A percentile compares a stretch with the other conserved stretches of the same genome.
phyloP scores from a whole-genome alignment of 2,797 vertebrate genomes.

The Myripristis jacobus region DNA sequence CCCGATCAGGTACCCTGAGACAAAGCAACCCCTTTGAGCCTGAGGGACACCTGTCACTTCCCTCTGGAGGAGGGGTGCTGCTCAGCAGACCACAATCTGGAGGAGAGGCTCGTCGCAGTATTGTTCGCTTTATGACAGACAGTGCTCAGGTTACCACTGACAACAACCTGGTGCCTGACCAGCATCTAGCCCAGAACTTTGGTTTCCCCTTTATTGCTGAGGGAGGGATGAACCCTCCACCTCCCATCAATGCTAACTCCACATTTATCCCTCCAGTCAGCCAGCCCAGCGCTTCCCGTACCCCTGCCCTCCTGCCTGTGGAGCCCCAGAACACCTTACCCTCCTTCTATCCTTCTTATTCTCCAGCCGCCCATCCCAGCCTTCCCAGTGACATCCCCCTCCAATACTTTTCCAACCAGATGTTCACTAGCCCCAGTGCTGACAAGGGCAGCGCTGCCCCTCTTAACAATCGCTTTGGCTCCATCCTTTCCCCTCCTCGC shows the following conservation, averaged over 20 bases:
- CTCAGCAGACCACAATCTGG: slow-evolving; percentile 90
- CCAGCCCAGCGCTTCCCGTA: slow-evolving; percentile 90
- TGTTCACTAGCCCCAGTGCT: slow-evolving; percentile 95
- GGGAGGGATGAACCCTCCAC: slow-evolving; percentile 93
- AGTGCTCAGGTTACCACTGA: slow-evolving; percentile 89
- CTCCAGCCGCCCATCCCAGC: slow-evolving; percentile 96
- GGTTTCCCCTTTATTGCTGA: slow-evolving; percentile 96
- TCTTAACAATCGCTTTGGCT: slow-evolving; percentile 96
- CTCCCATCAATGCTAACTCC: slow-evolving; percentile 93
- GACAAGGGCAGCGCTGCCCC: slow-evolving; percentile 91
- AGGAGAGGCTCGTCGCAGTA: slow-evolving; percentile 89
- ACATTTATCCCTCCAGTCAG: slow-evolving; percentile 97
- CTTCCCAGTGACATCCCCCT: slow-evolving; percentile 96
- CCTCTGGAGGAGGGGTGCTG: slow-evolving; percentile 90
- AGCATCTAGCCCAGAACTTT: slow-evolving; percentile 96
- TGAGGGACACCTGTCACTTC: slow-evolving; percentile 89
- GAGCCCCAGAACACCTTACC: slow-evolving; percentile 97
- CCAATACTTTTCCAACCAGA: slow-evolving; percentile 97
- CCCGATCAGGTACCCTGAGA: slow-evolving; percentile 89
- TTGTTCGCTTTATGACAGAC: slow-evolving; percentile 96
- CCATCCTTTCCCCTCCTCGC: slow-evolving; percentile 96
- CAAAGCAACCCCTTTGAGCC: slow-evolving; percentile 93
- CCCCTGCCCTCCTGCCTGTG: slow-evolving; percentile 93
- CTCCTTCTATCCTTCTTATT: slow-evolving; percentile 97
- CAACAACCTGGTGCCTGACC: slow-evolving; percentile 89